phyloP scores from a whole-genome alignment of 2,888 invertebrate genomes.

The Cenopis cana region DNA sequence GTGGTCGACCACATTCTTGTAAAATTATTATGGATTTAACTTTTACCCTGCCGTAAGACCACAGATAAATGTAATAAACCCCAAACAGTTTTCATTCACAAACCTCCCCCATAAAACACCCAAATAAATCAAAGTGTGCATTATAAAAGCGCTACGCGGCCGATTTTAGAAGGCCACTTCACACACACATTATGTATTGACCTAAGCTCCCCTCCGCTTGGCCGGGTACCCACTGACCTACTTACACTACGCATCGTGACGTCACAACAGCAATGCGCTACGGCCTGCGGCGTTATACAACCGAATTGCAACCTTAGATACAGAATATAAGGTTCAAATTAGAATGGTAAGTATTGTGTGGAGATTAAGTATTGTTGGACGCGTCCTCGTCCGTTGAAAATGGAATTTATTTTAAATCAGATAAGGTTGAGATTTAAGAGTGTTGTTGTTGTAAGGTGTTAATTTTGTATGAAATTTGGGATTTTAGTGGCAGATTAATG shows the following conservation, averaged over 20 bases:
- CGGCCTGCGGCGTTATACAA: slow-evolving; percentile 51
- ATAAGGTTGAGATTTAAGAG: slow-evolving; percentile 22
- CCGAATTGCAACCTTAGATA: slow-evolving; percentile 54
- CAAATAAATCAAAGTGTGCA: slow-evolving; percentile 24
- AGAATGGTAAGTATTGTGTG: slow-evolving; percentile 23
- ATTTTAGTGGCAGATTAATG: slow-evolving; percentile 18
- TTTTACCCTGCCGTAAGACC: too few relatives aligned
- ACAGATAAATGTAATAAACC: too few relatives aligned
- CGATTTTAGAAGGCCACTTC: slow-evolving; percentile 23
- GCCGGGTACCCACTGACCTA: slow-evolving; percentile 65
- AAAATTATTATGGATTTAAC: too few relatives aligned
- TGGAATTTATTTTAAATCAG: neutral
- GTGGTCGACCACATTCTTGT: too few relatives aligned
- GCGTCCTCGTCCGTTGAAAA: slow-evolving; percentile 8
- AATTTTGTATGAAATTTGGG: slow-evolving; percentile 9
- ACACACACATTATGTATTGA: slow-evolving; percentile 39
- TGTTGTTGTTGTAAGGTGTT: slow-evolving; percentile 2
- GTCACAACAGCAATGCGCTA: slow-evolving; percentile 73
- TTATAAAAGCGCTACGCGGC: slow-evolving; percentile 22
- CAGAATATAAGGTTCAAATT: slow-evolving; percentile 48
- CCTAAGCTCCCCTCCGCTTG: slow-evolving; percentile 28
- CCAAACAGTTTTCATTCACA: neutral
- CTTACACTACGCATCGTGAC: slow-evolving; percentile 72
- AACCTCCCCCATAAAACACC: slow-evolving; percentile 18
- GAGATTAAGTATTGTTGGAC: too few relatives aligned